These are phyloP conservation scores for Acanthoscelides obtectus DNA, from an alignment of 2,888 invertebrate genomes.

Conservation along the genomic window DNA sequence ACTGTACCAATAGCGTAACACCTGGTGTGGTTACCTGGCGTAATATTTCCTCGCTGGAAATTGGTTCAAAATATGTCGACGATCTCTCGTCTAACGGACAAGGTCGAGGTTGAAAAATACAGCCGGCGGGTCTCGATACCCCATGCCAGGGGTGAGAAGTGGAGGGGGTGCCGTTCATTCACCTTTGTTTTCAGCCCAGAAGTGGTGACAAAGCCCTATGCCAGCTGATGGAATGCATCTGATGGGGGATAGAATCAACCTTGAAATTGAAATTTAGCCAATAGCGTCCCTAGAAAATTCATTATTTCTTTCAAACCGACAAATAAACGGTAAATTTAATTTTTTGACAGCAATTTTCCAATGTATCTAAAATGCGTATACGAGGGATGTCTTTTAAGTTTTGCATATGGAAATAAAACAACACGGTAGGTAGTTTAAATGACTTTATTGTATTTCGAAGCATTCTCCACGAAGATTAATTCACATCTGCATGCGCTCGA, in stretches of 20 bases:
- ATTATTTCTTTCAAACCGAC: too few species aligned
- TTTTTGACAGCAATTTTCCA: too few species aligned
- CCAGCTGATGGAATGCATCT: neutral
- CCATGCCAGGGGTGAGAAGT: neutral
- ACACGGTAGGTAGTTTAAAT: too few species aligned
- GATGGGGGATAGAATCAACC: neutral
- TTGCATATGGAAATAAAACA: too few species aligned
- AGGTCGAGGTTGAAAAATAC: neutral
- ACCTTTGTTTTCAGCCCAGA: neutral
- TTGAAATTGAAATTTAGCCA: neutral
- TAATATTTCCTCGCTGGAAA: slow-evolving; percentile 9
- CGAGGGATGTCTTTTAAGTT: too few species aligned
- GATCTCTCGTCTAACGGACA: neutral
- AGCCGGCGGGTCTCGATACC: neutral
- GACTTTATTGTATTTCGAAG: too few species aligned
- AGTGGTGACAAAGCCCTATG: neutral
- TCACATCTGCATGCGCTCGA: too few species aligned
- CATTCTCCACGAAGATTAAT: too few species aligned
- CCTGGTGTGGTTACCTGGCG: slow-evolving; percentile 14
- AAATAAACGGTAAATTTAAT: too few species aligned
- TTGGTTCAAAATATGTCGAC: neutral
- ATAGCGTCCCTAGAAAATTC: too few species aligned
- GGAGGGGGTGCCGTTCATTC: neutral
- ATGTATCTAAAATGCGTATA: too few species aligned
- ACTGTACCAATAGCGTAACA: slow-evolving; percentile 20